Evolutionary conservation across 2,888 invertebrate genomes (phyloP).

Genomic region (Philonicus albiceps): DNA sequence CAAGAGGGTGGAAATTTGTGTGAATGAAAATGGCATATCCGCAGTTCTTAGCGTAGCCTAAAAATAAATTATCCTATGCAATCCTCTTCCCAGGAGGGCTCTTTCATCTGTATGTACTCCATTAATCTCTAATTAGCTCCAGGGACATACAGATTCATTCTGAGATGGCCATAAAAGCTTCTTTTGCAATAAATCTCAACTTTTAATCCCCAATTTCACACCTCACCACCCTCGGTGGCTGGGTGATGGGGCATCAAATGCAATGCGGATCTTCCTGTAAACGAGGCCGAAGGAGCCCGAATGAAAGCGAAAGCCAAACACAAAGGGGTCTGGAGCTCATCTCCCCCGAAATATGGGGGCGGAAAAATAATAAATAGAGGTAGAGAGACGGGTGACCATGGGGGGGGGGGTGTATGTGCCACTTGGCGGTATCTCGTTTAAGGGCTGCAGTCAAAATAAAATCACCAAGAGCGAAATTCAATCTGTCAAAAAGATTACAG

Average conservation of each 20-base stretch:
- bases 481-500: conserved; percentile 65
- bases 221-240: background rate
- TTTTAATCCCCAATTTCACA: conserved; percentile 44
- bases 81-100: background rate
- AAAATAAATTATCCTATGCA: background rate
- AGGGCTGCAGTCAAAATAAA: conserved; percentile 61
- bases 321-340: background rate
- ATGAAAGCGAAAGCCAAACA: conserved; percentile 16
- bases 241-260: background rate
- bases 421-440: conserved; percentile 16
- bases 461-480: conserved; percentile 64
- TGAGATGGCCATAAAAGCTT: conserved; percentile 17
- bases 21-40: background rate
- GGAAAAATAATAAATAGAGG: background rate
- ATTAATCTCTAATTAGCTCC: conserved; percentile 28
- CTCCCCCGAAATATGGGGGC: background rate
- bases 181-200: conserved; percentile 35
- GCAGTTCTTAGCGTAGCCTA: background rate
- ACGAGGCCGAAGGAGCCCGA: background rate
- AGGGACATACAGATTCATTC: background rate
- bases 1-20: background rate
- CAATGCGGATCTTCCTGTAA: background rate
- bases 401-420: background rate
- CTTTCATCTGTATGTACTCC: background rate
- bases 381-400: background rate